phyloP scores from a whole-genome alignment of 2,888 invertebrate genomes.

The Zootermopsis nevadensis region DNA sequence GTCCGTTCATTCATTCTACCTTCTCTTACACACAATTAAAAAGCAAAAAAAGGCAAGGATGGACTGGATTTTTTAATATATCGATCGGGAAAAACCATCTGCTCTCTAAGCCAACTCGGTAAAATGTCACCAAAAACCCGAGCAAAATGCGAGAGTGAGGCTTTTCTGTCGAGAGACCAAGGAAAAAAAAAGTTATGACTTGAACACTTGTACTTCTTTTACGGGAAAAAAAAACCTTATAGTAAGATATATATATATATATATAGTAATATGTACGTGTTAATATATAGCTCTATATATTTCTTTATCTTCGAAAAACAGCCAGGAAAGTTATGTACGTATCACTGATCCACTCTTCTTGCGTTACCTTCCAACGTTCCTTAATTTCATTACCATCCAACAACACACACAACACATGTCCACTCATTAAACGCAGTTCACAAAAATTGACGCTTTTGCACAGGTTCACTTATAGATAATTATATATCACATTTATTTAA shows the following conservation, averaged over 20 bases:
- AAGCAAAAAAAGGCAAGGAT: conserved; percentile 56
- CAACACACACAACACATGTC: conserved; percentile 29
- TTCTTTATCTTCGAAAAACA: conserved; percentile 53
- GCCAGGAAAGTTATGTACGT: conserved; percentile 54
- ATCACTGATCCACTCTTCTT: conserved; percentile 51
- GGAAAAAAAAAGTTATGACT: conserved; percentile 52
- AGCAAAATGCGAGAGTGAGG: conserved; percentile 48
- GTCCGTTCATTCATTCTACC: conserved; percentile 30
- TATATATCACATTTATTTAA: conserved; percentile 55
- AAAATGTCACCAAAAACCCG: conserved; percentile 37
- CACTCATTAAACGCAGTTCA: conserved; percentile 44
- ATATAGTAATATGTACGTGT: conserved; percentile 47
- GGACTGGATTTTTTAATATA: conserved; percentile 54
- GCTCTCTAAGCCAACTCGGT: conserved; percentile 44
- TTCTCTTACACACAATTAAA: conserved; percentile 46
- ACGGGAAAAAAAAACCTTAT: conserved; percentile 39
- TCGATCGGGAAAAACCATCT: conserved; percentile 37
- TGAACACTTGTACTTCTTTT: conserved; percentile 54
- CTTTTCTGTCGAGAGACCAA: conserved; percentile 47
- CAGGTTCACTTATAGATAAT: conserved; percentile 51
- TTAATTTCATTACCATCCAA: conserved; percentile 10
- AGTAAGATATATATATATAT: conserved; percentile 50
- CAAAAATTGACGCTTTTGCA: conserved; percentile 55
- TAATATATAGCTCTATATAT: conserved; percentile 55
- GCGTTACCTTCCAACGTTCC: conserved; percentile 8